Base-by-base conservation (phyloP, 2,797 vertebrate genomes). In the Microctenopoma steveboyesi region DNA sequence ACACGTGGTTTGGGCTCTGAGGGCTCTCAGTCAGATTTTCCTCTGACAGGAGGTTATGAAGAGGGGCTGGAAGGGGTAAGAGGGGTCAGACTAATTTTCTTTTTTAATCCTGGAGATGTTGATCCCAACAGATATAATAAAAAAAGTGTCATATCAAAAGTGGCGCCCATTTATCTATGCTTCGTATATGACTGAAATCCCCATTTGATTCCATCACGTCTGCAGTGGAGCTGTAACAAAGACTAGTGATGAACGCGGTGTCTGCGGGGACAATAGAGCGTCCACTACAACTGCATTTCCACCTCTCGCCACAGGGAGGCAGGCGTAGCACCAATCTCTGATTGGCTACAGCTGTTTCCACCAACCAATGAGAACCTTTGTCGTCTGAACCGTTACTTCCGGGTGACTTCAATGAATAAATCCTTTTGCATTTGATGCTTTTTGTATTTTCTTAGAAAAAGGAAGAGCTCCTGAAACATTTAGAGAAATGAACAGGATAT, bases 401-500 rank as follows among this genome's bases (percentile, higher is more conserved):
- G 89, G 92, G 88, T 91, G 86, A 69, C 55, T 71, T 57, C 33
- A 77, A 40, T 58, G 69, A 43, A 71, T 18, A 79, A 61, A 67
- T 25, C 58, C 56, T 12, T 76, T 65, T 42, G 10, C 43, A 2
- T 84, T 74, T 70, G 56, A 49, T 78, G 57, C 8, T 81, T 71
- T 69, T 66, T 74, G 58, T 81, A 8, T 70, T 66, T 70, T 71
- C 1, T 37, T 47, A 60, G 16, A 10, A 57, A 49, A 9, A 39
- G 57, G 55, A 0, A 12, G 9, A 4, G 37, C 3, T 7, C 13
- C 0, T 6, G 0, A 60, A 33, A 64, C 59, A 51, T 58, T 28
- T 62, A 30, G 15, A 90, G 28, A 83, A 77, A 99, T 98, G 98
- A 97, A 98, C 82, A 92, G 97, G 62, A 94, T 99, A 86, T 99